Evolutionary conservation across 2,888 invertebrate species (phyloP).

Genomic region (Rhabditoides inermis): DNA sequence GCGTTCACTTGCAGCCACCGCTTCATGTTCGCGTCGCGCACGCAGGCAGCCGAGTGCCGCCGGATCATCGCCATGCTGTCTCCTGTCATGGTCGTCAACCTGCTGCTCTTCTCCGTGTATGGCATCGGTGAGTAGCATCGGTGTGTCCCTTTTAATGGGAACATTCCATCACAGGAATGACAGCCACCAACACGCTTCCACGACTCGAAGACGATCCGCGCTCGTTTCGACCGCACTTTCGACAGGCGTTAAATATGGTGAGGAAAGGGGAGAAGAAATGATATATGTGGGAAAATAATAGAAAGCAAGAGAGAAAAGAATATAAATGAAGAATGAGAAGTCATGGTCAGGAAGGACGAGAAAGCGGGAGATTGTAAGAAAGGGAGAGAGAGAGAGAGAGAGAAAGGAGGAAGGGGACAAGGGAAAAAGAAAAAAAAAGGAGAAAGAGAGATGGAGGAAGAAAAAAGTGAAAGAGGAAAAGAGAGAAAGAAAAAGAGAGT

Average conservation of each 20-base stretch:
- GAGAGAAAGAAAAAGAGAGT: background rate
- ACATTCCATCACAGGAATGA: no score
- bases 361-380: background rate
- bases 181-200: no score
- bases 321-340: background rate
- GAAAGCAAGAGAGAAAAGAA: background rate
- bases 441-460: background rate
- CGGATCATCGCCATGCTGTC: no score
- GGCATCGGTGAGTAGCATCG: no score
- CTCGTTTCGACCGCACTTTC: no score
- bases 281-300: background rate
- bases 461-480: background rate
- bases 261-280: background rate
- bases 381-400: background rate
- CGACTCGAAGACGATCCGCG: no score
- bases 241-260: background rate
- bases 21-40: no score
- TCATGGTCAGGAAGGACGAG: background rate
- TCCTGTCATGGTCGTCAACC: no score
- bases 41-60: no score
- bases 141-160: no score
- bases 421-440: background rate
- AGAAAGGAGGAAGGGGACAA: background rate
- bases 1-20: no score
- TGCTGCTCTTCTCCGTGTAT: no score